These are phyloP conservation scores for Pseudorhiza aurosa DNA, from an alignment of 30 jellyfish, hydroid and myxozoan species.

Conservation along the genomic window DNA sequence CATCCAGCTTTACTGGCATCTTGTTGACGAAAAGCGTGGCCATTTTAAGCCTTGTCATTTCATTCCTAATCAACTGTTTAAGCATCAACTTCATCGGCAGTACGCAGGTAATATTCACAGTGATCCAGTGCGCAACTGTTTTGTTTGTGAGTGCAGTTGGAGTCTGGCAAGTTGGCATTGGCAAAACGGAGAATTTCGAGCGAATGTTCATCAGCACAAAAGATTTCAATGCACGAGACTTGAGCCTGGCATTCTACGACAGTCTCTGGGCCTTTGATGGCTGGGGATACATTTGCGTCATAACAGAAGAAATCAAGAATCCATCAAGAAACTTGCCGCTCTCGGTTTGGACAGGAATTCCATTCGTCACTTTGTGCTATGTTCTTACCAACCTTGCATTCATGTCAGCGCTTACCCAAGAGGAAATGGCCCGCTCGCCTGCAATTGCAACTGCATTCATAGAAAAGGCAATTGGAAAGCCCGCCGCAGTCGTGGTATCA, in stretches of 20 bases:
- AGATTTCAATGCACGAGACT: background rate
- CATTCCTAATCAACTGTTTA: background rate
- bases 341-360: background rate
- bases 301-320: background rate
- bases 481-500: background rate
- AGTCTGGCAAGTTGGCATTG: slow-evolving; percentile 10
- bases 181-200: slow-evolving; percentile 7
- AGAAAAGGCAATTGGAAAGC: slow-evolving; percentile 15
- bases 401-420: slow-evolving; percentile 20
- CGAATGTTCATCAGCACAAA: background rate
- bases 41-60: background rate
- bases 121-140: background rate
- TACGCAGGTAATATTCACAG: background rate
- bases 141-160: background rate
- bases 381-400: slow-evolving; percentile 15
- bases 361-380: slow-evolving; percentile 10
- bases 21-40: slow-evolving; percentile 20
- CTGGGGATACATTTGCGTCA: slow-evolving; percentile 7
- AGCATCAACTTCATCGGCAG: slow-evolving; percentile 12
- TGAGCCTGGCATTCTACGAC: slow-evolving; percentile 17
- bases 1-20: background rate
- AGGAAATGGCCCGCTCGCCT: slow-evolving; percentile 9
- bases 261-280: slow-evolving; percentile 39
- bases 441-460: slow-evolving; percentile 8
- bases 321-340: background rate